A percentile compares a stretch with the other conserved stretches of the same genome.
These are phyloP conservation scores for Macroramphosus scolopax DNA, from an alignment of 2,797 vertebrate genomes.

Conservation along the genomic window DNA sequence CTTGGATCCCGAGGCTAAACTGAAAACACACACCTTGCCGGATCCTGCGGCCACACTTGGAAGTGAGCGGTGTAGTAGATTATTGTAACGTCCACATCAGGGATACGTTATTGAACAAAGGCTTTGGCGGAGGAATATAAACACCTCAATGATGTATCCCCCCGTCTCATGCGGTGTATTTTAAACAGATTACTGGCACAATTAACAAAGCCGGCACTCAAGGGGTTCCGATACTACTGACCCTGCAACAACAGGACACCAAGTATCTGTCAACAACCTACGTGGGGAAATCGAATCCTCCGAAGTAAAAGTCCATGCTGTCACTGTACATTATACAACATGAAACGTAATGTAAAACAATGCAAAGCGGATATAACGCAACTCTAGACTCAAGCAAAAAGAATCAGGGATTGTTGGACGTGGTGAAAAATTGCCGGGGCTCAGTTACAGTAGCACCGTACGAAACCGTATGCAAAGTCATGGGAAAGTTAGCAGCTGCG, in stretches of 20 bases:
- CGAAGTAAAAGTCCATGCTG: constrained; percentile 27
- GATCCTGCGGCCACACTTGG: constrained; percentile 39
- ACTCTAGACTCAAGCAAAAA: constrained; percentile 32
- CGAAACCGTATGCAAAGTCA: constrained; percentile 40
- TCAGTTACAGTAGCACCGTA: constrained; percentile 56
- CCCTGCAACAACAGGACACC: constrained; percentile 44
- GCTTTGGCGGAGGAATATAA: constrained; percentile 41
- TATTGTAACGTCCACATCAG: constrained; percentile 52
- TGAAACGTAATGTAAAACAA: constrained; percentile 56
- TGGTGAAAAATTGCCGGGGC: constrained; percentile 48
- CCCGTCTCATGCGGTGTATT: constrained; percentile 31
- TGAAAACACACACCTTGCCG: constrained; percentile 50
- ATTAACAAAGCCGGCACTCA: constrained; percentile 50
- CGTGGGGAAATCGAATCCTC: constrained; percentile 42
- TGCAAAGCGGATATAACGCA: constrained; percentile 36
- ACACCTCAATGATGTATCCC: constrained; percentile 49
- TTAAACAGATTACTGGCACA: constrained; percentile 62
- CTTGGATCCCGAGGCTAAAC: constrained; percentile 17
- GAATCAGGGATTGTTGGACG: constrained; percentile 44
- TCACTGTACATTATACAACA: constrained; percentile 54
- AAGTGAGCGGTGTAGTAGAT: constrained; percentile 24
- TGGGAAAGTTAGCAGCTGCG: constrained; percentile 70
- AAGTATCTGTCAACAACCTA: constrained; percentile 51
- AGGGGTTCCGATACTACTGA: constrained; percentile 30
- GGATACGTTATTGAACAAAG: constrained; percentile 64